Conservation (phyloP, 1,140 invertebrate species). For the Acromyrmex echinatior region DNA sequence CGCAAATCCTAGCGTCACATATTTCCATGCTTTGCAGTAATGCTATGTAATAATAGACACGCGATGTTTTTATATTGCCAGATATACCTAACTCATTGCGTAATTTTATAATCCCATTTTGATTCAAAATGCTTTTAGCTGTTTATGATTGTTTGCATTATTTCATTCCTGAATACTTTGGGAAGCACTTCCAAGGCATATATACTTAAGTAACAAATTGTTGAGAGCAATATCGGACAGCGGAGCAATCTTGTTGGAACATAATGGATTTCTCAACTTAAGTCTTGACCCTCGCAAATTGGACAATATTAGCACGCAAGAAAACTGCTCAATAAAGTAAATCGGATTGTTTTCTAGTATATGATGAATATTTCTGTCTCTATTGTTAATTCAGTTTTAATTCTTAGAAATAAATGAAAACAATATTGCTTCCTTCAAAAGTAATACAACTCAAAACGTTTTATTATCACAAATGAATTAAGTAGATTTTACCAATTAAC, state of each 20-base stretch:
- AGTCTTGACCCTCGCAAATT: conserved; percentile 56
- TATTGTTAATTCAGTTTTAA: background rate
- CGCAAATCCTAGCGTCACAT: conserved; percentile 23
- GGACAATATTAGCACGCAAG: background rate
- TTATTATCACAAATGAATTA: too few species aligned
- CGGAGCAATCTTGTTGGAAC: conserved; percentile 54
- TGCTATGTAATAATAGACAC: background rate
- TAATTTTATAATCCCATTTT: conserved; percentile 13
- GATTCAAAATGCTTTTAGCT: background rate
- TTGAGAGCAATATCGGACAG: conserved; percentile 36
- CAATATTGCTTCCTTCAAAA: too few species aligned
- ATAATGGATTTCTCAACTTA: conserved; percentile 60
- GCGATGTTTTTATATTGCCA: background rate
- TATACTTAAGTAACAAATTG: conserved; percentile 35
- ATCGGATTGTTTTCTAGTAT: background rate
- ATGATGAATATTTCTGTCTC: conserved; percentile 11
- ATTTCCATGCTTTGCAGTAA: conserved; percentile 18
- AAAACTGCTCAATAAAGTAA: conserved; percentile 24
- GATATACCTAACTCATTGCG: conserved; percentile 4
- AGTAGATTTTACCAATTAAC: too few species aligned
- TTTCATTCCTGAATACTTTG: conserved; percentile 32
- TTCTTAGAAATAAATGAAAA: background rate
- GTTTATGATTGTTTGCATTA: background rate
- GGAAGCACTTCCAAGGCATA: background rate
- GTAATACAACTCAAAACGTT: too few species aligned